phyloP scores from a whole-genome alignment of 2,888 invertebrate genomes.

The Pachliopta kotzebuea region DNA sequence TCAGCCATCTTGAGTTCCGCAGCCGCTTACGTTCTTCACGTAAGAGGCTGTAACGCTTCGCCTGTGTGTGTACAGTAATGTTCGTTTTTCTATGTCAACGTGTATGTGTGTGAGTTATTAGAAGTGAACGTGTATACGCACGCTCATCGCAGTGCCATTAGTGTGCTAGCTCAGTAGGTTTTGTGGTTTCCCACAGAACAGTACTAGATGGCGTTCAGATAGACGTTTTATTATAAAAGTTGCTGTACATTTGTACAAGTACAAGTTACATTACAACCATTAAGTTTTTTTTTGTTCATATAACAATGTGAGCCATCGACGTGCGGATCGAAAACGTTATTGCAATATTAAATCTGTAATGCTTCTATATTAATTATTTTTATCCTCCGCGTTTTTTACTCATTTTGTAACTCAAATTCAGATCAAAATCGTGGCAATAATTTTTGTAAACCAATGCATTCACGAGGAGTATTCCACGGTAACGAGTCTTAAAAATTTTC shows the following conservation, averaged over 20 bases:
- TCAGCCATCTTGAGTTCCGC: slow-evolving; percentile 81
- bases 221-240: slow-evolving; percentile 16
- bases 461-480: no score
- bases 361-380: no score
- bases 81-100: slow-evolving; percentile 71
- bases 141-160: slow-evolving; percentile 38
- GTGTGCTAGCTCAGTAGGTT: slow-evolving; percentile 40
- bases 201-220: slow-evolving; percentile 44
- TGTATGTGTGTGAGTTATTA: slow-evolving; percentile 55
- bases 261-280: slow-evolving; percentile 10
- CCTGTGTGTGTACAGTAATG: slow-evolving; percentile 70
- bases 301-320: neutral
- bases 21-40: slow-evolving; percentile 79
- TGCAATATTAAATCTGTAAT: no score
- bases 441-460: no score
- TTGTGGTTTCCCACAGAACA: slow-evolving; percentile 36
- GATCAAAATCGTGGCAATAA: no score
- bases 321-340: no score
- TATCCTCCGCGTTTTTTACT: no score
- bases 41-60: slow-evolving; percentile 76
- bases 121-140: slow-evolving; percentile 56
- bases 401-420: no score
- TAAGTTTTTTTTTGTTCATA: neutral
- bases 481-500: no score
- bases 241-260: slow-evolving; percentile 15